Evolutionary conservation across 2,888 invertebrate genomes (phyloP), one percentile per base, ranked within the genome.

Genomic region (Uropetala carovei): DNA sequence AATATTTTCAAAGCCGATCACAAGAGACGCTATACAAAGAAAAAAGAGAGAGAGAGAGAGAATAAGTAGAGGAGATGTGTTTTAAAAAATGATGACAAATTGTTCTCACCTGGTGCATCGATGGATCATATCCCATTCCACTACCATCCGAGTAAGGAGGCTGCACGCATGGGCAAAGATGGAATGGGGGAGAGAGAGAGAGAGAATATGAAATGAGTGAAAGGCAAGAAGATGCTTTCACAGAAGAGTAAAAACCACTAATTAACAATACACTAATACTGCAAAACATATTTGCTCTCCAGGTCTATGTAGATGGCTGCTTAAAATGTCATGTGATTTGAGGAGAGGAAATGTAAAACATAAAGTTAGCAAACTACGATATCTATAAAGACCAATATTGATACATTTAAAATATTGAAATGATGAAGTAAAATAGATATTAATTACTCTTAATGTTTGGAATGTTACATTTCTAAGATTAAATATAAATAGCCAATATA

Each of bases 141-240:
- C 98, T 97, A 94, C 98, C 98, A 95, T 98, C 98, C 93, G 95
- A 94, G 95, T 98, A 98, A 93, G 97, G 97, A 94, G 98, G 97
- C 96, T 97, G 97, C 92, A 94, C 94, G 92, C 93, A 93, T 56
- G 57, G n/a, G 91, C 27, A 57, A 92, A 92, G 59, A n/a, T 30
- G 43, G 59, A 68, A 82, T 30, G 22, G 22, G 75, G 81, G 60
- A 58, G 30, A 89, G 58, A 81, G 57, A 92, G 58, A 91, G 56
- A 92, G 82, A 92, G 75, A 59, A 92, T 57, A 81, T 59, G 82
- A 58, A 75, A 75, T 75, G 27, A 75, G 75, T 75, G 75, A 75
- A 75, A 75, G 75, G 75, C 75, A 75, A 75, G 75, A 75, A 75
- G 75, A 75, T 75, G 75, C 75, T 75, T 75, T 75, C 75, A 75